Percentiles rank a stretch among this genome's conserved stretches.
Conservation (phyloP, 2,797 vertebrate genomes). For the Neosilurus hyrtlii region DNA sequence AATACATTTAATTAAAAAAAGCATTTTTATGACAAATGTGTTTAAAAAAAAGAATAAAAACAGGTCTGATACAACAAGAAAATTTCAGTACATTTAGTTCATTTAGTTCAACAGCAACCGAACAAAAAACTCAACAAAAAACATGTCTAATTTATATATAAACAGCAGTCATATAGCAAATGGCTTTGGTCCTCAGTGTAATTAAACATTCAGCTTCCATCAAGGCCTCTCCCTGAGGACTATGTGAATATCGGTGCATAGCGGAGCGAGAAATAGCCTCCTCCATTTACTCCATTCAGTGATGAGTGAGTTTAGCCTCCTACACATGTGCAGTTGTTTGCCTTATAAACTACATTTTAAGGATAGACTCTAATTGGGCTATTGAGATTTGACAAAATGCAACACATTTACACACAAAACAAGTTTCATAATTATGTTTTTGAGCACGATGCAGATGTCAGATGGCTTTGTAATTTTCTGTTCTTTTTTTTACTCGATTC, state of each 20-base stretch:
- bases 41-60: conserved; percentile 44
- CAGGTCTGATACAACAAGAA: conserved; percentile 51
- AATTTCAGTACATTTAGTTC: conserved; percentile 57
- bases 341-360: conserved; percentile 4
- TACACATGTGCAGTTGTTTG: not conserved
- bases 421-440: conserved; percentile 20
- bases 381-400: not conserved
- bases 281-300: not conserved
- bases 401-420: not conserved
- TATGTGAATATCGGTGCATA: conserved; percentile 9
- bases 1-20: conserved; percentile 68
- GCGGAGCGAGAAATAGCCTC: conserved; percentile 7
- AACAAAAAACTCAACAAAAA: not conserved
- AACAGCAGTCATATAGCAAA: conserved; percentile 11
- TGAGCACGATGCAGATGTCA: conserved; percentile 6
- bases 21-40: conserved; percentile 56
- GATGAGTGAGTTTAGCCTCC: not conserved
- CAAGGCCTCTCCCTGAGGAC: conserved; percentile 20
- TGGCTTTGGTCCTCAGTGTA: not conserved
- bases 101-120: conserved; percentile 52
- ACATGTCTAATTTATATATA: conserved; percentile 43
- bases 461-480: not conserved
- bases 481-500: conserved; percentile 20
- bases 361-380: not conserved
- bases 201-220: conserved; percentile 21